Base-by-base conservation (phyloP, 2,113 vertebrate genomes). In the Cryptomyrus ogoouensis region DNA sequence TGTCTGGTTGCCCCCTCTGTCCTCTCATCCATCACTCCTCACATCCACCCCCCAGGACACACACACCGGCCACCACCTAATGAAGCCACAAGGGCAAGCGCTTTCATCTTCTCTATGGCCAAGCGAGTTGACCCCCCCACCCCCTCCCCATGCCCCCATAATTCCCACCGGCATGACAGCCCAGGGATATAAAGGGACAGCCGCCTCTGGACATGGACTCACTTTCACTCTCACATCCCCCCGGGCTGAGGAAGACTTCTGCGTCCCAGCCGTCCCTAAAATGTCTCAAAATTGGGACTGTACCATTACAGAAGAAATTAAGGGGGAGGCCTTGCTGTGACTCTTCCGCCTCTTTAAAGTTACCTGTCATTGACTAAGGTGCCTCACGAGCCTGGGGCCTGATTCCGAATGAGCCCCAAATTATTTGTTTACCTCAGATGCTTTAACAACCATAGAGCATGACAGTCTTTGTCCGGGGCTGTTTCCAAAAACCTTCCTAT, bases 1-100 rank as follows among this genome's bases (percentile, higher is more conserved):
- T 89, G 53, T 58, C 80, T 88, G 89, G 83, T 91, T 88, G 85
- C 87, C 88, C 85, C 88, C 66, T 89, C 84, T 91, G 89, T 89
- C 89, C 88, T 47, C 86, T 91, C 90, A 92, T 93, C 90, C 90
- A 92, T 92, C 91, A 91, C 80, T 17, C 46, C 74, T 58, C 49
- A 12, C 49, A 19, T 52, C 85, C 56, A 46, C 46, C 6, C 53
- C 31, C 52, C 50, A 2, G 39, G 31, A 44, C 35, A 44, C 80
- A 8, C 80, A 83, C 80, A 19, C 21, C 8, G 15, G 39, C 27
- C 46, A 62, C 50, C 42, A 13, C 53, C 47, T 91, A 91, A 92
- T 92, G 89, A 91, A 90, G 88, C 86, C 91, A 88, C 91, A 89
- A 49, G 91, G 90, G 90, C 89, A 87, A 88, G 88, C 35, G 89